Conservation (phyloP, 2,797 vertebrate genomes). For the Masticophis lateralis region DNA sequence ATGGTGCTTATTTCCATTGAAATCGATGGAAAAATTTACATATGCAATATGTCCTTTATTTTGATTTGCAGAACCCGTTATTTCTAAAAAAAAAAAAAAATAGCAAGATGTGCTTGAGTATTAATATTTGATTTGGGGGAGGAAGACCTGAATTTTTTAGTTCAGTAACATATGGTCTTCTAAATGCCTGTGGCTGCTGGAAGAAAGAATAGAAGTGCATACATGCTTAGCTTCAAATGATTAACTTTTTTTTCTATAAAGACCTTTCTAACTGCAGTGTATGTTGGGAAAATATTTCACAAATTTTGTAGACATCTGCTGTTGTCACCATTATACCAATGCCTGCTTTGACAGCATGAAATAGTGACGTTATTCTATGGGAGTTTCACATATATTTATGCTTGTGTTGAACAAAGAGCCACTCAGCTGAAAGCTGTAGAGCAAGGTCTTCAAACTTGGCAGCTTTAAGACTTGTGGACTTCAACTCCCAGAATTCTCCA, state of each 20-base stretch:
- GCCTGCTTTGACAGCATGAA: constrained; percentile 80
- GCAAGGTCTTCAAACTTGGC: not conserved
- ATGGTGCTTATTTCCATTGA: not conserved
- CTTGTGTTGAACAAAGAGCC: constrained; percentile 71
- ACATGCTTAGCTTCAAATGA: constrained; percentile 77
- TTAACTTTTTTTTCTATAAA: constrained; percentile 76
- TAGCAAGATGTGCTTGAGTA: constrained; percentile 23
- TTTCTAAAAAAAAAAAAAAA: not conserved
- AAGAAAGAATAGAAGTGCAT: constrained; percentile 77
- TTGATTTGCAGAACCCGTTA: not conserved
- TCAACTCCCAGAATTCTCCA: too few species aligned
- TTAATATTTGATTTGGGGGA: not conserved
- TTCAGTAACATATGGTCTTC: constrained; percentile 62
- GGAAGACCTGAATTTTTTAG: constrained; percentile 40
- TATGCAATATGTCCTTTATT: not conserved
- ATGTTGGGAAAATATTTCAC: constrained; percentile 71
- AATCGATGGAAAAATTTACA: not conserved
- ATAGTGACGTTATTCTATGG: constrained; percentile 74
- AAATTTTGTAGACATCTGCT: constrained; percentile 70
- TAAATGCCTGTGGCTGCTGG: constrained; percentile 73
- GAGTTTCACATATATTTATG: constrained; percentile 78
- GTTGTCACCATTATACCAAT: constrained; percentile 74
- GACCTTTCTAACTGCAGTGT: constrained; percentile 77
- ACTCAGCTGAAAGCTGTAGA: constrained; percentile 71
- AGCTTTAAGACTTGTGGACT: too few species aligned